Conservation (phyloP, 2,113 vertebrate genomes). For the Puntigrus tetrazona region DNA sequence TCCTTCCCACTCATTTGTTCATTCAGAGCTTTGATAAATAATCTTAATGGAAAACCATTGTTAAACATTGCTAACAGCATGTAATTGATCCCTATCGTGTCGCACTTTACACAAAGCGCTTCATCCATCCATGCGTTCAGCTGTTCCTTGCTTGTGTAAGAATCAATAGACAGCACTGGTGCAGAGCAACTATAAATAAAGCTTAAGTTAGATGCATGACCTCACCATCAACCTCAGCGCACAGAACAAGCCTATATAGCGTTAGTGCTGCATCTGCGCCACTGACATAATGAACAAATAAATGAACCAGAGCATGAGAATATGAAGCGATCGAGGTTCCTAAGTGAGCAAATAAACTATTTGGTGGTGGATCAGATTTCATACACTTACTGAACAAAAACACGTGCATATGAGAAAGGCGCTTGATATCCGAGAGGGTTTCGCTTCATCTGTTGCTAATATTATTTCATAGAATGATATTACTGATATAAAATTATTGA, state of each 20-base stretch:
- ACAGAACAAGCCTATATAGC: neutral
- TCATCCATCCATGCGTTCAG: constrained; percentile 24
- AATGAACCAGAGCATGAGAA: neutral
- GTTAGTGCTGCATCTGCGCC: neutral
- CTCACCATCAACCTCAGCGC: neutral
- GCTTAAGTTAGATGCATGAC: neutral
- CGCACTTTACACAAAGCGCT: neutral
- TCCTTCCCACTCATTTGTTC: neutral
- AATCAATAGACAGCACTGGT: constrained; percentile 25
- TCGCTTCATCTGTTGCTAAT: constrained; percentile 13
- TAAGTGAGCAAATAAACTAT: constrained; percentile 30
- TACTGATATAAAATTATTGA: neutral
- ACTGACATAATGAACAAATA: constrained; percentile 8
- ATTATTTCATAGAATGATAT: neutral
- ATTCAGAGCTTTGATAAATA: constrained; percentile 5
- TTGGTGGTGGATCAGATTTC: neutral
- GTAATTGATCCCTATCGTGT: neutral
- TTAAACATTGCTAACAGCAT: neutral
- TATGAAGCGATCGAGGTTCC: neutral
- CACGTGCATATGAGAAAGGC: neutral
- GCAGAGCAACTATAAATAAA: constrained; percentile 31
- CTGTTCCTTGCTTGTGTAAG: constrained; percentile 32
- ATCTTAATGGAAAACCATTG: neutral
- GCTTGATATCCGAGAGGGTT: constrained; percentile 8
- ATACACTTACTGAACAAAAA: neutral